Conservation (phyloP, 2,888 invertebrate genomes). For the Ormia ochracea region DNA sequence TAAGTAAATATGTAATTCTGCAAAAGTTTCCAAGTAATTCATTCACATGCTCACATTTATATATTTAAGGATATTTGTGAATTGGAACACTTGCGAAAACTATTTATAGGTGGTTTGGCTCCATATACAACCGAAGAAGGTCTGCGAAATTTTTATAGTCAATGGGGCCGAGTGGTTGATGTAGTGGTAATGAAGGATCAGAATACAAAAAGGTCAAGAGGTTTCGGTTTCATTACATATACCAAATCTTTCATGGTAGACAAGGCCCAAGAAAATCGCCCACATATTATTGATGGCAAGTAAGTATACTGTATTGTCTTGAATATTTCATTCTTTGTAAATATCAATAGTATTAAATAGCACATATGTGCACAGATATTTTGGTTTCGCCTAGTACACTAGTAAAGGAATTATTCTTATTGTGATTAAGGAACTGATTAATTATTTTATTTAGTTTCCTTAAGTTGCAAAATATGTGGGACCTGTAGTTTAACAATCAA, state of each 20-base stretch:
- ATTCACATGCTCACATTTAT: too few species aligned
- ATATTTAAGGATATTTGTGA: slow-evolving; percentile 73
- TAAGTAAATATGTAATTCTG: slow-evolving; percentile 56
- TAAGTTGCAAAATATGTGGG: too few species aligned
- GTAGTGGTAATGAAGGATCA: slow-evolving; percentile 98
- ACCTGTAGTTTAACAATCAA: too few species aligned
- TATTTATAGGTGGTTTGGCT: slow-evolving; percentile 97
- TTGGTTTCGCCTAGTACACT: too few species aligned
- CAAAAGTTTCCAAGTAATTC: too few species aligned
- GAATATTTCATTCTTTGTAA: too few species aligned
- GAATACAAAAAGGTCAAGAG: slow-evolving; percentile 93
- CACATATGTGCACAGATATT: too few species aligned
- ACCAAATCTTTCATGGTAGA: slow-evolving; percentile 95
- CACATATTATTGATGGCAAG: slow-evolving; percentile 94
- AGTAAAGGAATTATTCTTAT: too few species aligned
- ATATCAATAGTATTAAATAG: too few species aligned
- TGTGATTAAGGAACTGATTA: too few species aligned
- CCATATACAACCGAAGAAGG: slow-evolving; percentile 94
- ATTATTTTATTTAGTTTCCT: too few species aligned
- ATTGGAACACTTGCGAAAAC: slow-evolving; percentile 88
- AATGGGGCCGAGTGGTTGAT: slow-evolving; percentile 98
- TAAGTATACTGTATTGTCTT: too few species aligned
- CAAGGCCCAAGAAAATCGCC: slow-evolving; percentile 91
- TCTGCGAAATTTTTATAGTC: slow-evolving; percentile 92
- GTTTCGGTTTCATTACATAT: slow-evolving; percentile 99